Evolutionary conservation across 2,888 invertebrate species (phyloP), one percentile per base, ranked within the genome.

Genomic region (Keiferia lycopersicella): DNA sequence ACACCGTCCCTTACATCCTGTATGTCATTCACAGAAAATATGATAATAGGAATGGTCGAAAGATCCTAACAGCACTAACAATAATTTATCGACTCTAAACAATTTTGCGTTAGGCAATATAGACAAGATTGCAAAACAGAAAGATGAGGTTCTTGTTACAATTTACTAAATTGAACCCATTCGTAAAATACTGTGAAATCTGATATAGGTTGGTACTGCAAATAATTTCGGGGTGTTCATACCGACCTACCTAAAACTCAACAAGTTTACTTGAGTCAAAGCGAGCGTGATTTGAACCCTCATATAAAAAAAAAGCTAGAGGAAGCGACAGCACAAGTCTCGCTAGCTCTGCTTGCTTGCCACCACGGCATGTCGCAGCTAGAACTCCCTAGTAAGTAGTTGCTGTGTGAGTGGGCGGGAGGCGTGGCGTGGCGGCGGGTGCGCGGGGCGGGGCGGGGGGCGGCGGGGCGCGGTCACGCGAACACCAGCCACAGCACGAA

Each of bases 401-500:
- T 53, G 51, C 6, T 12, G 14, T 14, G 12, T 11, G 26, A 2
- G 51, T 10, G 56, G 30, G 30, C 26, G 30, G 2, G n/a, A 3
- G 41, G 59, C 22, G 45, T 41, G 11, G 45, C 45, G 22, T 0
- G 34, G 56, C 30, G 30, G 56, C 8, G 30, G 34, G 16, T 41
- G 18, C 30, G 45, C 16, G 48, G 58, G 70, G 65, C 74, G 81
- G 89, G n/a, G n/a, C n/a, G n/a, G n/a, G 56, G n/a, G 30, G 34
- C 18, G 45, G 18, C 30, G 45, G 26, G 48, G 58, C 71, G 65
- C 74, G 81, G 89, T 91, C 91, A 98, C 82, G 98, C 98, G 86
- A 98, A 94, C 73, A 98, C 90, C 67, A 98, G 93, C 98, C 98
- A 98, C 75, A 96, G 93, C 78, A 98, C 95, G 87, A 98, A 98